Base-by-base conservation (phyloP, 2,113 vertebrate species). In the Forbesichthys papilliferus region DNA sequence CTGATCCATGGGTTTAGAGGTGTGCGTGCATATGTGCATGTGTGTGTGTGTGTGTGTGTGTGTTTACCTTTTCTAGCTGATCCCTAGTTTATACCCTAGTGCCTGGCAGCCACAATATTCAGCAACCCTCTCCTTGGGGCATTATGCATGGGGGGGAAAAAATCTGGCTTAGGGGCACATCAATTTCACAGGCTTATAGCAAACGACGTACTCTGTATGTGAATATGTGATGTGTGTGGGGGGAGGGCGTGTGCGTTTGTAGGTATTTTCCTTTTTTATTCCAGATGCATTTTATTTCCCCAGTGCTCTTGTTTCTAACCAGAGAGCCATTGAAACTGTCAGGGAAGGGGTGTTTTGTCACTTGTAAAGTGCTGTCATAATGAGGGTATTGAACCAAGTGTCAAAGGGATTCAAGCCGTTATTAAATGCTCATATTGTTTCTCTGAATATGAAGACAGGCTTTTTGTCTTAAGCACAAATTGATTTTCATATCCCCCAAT, bases 321-420 rank as follows among this genome's bases (percentile, higher is more conserved):
- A 48, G 48, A 69, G 56, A 73, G 12, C 13, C 61, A 63, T 33
- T 63, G 36, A 64, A 42, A 65, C 52, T 58, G 46, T 54, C 9
- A 20, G 47, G 48, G n/a, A 54, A 16, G 48, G 42, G 7, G 47
- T 46, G 53, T 61, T 75, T 66, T 80, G 74, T 84, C 61, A 71
- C 36, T 80, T 82, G 75, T 80, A 66, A 81, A 84, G 74, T 78
- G 76, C 65, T 56, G 62, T 82, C 69, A 85, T 89, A 88, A 89
- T 89, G 82, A 81, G 69, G 5, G 46, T 84, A 87, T 88, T 74
- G 89, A 88, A 76, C 79, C 62, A 81, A 83, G 84, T 86, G 89
- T 87, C 88, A 85, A 61, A 79, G 65, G 85, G 85, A 86, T 85
- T 84, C 57, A 34, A 74, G 66, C 73, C 49, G 81, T 87, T 79